Evolutionary conservation across 2,888 invertebrate species (phyloP).

Genomic region (Pterobdella sp.): DNA sequence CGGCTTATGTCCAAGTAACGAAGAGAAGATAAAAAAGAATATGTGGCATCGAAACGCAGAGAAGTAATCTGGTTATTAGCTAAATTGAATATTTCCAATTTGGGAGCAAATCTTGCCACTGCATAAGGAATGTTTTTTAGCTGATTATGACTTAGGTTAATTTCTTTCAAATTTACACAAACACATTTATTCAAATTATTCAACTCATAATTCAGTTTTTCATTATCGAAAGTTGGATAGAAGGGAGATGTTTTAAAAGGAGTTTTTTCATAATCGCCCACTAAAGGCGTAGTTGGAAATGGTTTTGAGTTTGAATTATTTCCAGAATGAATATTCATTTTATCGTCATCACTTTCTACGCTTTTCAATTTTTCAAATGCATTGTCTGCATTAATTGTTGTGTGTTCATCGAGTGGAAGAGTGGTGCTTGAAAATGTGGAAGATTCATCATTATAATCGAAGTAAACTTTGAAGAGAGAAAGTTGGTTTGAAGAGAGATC

Average conservation of each 20-base stretch:
- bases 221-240: background rate
- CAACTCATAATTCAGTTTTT: too few relatives aligned
- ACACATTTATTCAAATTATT: background rate
- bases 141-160: conserved; percentile 35
- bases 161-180: conserved; percentile 29
- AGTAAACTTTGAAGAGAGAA: conserved; percentile 24
- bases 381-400: background rate
- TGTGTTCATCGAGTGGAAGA: background rate
- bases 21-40: conserved; percentile 28
- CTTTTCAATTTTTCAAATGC: background rate
- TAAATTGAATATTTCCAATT: conserved; percentile 36
- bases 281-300: background rate
- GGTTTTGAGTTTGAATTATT: background rate
- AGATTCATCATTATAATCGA: background rate
- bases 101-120: conserved; percentile 36
- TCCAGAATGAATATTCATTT: background rate
- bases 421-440: background rate
- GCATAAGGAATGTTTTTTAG: conserved; percentile 34
- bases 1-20: conserved; percentile 34
- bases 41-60: conserved; percentile 32
- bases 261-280: background rate
- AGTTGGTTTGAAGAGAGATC: conserved; percentile 35
- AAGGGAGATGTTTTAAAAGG: too few relatives aligned
- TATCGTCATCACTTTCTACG: background rate
- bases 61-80: conserved; percentile 35